Evolutionary conservation across 2,888 invertebrate species (phyloP).

Genomic region (Nebria brevicollis): DNA sequence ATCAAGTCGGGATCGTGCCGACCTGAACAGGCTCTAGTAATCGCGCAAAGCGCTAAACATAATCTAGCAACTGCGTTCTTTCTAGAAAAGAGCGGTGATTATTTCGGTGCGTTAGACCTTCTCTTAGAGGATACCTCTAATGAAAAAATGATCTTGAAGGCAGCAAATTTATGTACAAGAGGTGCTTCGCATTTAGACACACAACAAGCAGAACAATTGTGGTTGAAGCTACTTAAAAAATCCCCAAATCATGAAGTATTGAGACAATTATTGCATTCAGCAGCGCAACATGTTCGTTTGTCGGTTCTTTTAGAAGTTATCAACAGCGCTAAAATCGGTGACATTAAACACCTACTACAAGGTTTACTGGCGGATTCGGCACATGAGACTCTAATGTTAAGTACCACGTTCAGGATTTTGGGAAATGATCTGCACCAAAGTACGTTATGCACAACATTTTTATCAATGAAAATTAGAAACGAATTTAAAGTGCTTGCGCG

Average conservation of each 20-base stretch:
- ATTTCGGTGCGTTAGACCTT: conserved; percentile 75
- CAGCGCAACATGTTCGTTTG: conserved; percentile 68
- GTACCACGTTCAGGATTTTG: conserved; percentile 73
- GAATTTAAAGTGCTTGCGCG: background rate
- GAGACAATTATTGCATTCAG: conserved; percentile 66
- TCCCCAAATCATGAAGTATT: conserved; percentile 61
- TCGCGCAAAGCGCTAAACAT: conserved; percentile 71
- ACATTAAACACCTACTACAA: conserved; percentile 69
- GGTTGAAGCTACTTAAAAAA: conserved; percentile 65
- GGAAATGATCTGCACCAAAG: conserved; percentile 75
- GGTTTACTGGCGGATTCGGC: conserved; percentile 81
- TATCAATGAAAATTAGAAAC: background rate
- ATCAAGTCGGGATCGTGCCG: conserved; percentile 68
- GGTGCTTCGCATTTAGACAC: conserved; percentile 63
- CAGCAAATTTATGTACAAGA: conserved; percentile 62
- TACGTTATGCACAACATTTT: conserved; percentile 51
- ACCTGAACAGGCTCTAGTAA: conserved; percentile 71
- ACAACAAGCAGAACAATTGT: conserved; percentile 64
- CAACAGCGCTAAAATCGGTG: conserved; percentile 70
- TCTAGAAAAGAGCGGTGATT: conserved; percentile 79
- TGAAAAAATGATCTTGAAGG: conserved; percentile 50
- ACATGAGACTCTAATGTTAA: conserved; percentile 78
- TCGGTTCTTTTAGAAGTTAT: conserved; percentile 70
- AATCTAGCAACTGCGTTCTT: conserved; percentile 77
- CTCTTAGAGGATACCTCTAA: conserved; percentile 63